Base-by-base conservation (phyloP, 2,113 vertebrate genomes). In the Serinus canaria region DNA sequence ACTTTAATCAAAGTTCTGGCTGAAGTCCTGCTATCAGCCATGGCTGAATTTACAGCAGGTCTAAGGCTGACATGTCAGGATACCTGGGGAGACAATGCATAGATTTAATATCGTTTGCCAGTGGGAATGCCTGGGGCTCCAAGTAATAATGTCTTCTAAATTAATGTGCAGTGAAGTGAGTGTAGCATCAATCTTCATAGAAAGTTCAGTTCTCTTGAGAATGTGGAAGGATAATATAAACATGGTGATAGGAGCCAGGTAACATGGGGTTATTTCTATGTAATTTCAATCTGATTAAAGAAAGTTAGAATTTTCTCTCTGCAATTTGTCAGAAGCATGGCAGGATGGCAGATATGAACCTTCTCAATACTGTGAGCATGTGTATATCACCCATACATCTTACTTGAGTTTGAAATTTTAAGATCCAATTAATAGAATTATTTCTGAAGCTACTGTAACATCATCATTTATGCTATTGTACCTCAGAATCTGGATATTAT, bases 151-250 rank as follows among this genome's bases (percentile, higher is more conserved):
- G 44, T 86, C 89, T 95, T 96, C 60, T 83, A 62, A 82, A 68
- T 95, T 95, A 96, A 96, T 94, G 96, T 97, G 68, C 83, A 92
- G 56, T 94, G 83, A 96, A 96, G 83, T 92, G 83, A 95, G 69
- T 62, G 55, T 64, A 86, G n/a, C 87, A 96, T 97, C 96, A 94
- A 96, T 97, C 95, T 96, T 97, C 87, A 91, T 33, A 87, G 92
- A 96, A 97, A 91, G 70, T 92, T 97, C 76, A 89, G 46, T 85
- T 95, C 76, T 92, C 89, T 35, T 66, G 67, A 94, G 90, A 77
- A 43, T 50, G 63, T 75, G 58, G 89, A 89, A 94, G 46, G 67
- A 63, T 91, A 92, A 77, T 87, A 72, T 78, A 92, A 95, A 66
- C 55, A 17, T 37, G 85, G 82, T 93, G 24, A 83, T 95, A 95